Evolutionary conservation across 1,140 invertebrate genomes (phyloP), one percentile per base, ranked within the genome.

Genomic region (Scaptodrosophila lebanonensis): DNA sequence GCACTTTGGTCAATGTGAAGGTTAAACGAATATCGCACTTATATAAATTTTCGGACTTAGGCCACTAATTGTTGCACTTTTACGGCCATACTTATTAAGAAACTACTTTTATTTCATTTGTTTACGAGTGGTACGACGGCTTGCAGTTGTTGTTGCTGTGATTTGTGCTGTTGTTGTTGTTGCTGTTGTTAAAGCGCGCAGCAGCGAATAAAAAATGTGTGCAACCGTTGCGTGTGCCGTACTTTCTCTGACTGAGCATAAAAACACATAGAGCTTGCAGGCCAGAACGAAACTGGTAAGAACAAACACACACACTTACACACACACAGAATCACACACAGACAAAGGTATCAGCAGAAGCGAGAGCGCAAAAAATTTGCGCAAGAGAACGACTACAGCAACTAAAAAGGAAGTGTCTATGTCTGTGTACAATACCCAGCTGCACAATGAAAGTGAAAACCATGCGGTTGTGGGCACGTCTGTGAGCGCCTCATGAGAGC

Each of bases 361-460:
- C 32, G 38, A 40, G 20, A 48, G 39, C 16, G 45, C 20, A 42
- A 9, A 22, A 43, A 53, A 59, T 39, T 42, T 60, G 56, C 62
- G 33, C 3, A 7, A 17, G 47, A 54, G 40, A 64, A 51, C 40
- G 29, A 40, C 25, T 13, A 27, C 33, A n/a, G 25, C 18, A 52
- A 30, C 27, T 9, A n/a, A 38, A 38, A 38, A 38, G 35, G 35
- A 38, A 38, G 35, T 38, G 35, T 38, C 12, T 2, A 8, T 33
- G 8, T 38, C 35, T 38, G 35, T 13, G 52, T 50, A 48, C 51
- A 65, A 51, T 75, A 60, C n/a, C n/a, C n/a, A 51, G 62, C 72
- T 70, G 71, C 75, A 82, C 70, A 82, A 82, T 73, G 75, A 82
- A 82, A 82, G 75, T 82, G 75, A 82, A 82, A 82, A 67, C 66